A percentile compares a stretch with the other conserved stretches of the same genome.
phyloP scores from a whole-genome alignment of 2,888 invertebrate species.

The Agrotis segetum region DNA sequence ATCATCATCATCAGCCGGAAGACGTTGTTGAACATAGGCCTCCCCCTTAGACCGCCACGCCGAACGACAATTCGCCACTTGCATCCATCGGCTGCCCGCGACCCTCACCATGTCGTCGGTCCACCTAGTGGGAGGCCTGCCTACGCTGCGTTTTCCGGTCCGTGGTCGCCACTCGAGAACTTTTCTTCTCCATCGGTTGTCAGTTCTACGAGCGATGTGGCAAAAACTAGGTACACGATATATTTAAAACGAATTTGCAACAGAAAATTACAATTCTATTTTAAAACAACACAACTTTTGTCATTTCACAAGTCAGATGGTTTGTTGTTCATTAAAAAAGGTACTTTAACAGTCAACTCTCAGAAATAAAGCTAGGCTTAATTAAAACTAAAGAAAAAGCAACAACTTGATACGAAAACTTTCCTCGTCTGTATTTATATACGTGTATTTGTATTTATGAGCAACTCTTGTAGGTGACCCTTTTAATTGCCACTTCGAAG shows the following conservation, averaged over 20 bases:
- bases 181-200: too few species aligned
- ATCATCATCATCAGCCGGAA: too few species aligned
- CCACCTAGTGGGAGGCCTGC: too few species aligned
- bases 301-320: constrained; percentile 26
- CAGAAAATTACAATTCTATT: constrained; percentile 19
- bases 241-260: neutral
- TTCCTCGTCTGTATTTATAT: constrained; percentile 59
- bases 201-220: too few species aligned
- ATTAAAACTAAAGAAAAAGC: constrained; percentile 63
- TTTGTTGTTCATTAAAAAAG: constrained; percentile 53
- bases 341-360: constrained; percentile 41
- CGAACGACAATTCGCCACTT: too few species aligned
- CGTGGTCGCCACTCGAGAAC: too few species aligned
- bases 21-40: too few species aligned
- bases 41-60: too few species aligned
- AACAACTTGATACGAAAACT: constrained; percentile 64
- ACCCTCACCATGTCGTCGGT: too few species aligned
- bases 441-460: constrained; percentile 46
- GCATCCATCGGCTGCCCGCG: too few species aligned
- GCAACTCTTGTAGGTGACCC: constrained; percentile 48
- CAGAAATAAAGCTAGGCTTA: constrained; percentile 57
- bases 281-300: constrained; percentile 39
- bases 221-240: too few species aligned
- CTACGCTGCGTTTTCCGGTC: too few species aligned
- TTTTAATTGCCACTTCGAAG: constrained; percentile 59